Conservation (phyloP, 2,888 invertebrate genomes). For the Mesorhabditis spiculigera region DNA sequence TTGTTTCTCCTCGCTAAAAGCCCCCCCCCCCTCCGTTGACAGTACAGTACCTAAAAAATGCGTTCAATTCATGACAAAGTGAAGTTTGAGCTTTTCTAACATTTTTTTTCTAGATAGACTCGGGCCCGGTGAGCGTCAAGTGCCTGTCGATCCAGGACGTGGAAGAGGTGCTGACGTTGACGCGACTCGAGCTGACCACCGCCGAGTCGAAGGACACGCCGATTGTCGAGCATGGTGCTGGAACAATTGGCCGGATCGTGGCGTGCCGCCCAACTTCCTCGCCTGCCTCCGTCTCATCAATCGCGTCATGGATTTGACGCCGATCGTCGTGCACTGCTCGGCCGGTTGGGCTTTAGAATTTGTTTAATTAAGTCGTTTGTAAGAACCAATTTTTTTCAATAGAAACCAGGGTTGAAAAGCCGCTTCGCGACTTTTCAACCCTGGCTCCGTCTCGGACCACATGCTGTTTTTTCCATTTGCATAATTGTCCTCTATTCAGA, state of each 20-base stretch:
- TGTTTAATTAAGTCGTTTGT: too few relatives aligned
- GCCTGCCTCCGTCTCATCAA: conserved; percentile 33
- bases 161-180: conserved; percentile 30
- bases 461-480: too few relatives aligned
- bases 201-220: conserved; percentile 23
- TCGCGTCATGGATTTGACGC: conserved; percentile 19
- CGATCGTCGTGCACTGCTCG: conserved; percentile 44
- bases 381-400: background rate
- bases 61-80: too few relatives aligned
- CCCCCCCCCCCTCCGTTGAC: too few relatives aligned
- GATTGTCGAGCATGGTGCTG: conserved; percentile 41
- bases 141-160: conserved; percentile 25
- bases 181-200: conserved; percentile 25
- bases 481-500: too few relatives aligned
- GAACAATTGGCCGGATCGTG: conserved; percentile 48
- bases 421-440: too few relatives aligned
- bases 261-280: conserved; percentile 37
- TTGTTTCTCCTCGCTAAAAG: too few relatives aligned
- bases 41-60: too few relatives aligned
- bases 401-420: too few relatives aligned
- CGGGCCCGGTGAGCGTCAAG: conserved; percentile 33
- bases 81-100: too few relatives aligned
- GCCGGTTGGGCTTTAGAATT: conserved; percentile 19
- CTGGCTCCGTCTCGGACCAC: too few relatives aligned
- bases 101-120: background rate